Evolutionary conservation across 2,113 vertebrate species (phyloP).

Genomic region (Aphyosemion australe): DNA sequence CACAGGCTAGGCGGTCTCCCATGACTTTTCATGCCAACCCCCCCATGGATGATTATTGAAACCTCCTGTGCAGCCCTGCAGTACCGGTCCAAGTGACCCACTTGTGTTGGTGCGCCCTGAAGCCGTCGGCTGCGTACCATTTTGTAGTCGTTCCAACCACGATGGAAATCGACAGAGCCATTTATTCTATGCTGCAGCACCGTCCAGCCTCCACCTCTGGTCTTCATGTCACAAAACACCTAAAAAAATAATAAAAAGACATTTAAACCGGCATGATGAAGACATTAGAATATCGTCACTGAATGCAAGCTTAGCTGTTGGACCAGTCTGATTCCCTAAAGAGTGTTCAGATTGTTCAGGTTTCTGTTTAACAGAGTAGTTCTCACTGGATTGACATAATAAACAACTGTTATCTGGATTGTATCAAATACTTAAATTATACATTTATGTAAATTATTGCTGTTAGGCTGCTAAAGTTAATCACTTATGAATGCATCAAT

Average conservation of each 20-base stretch:
- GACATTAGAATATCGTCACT: background rate
- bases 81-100: slow-evolving; percentile 8
- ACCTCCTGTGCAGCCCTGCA: slow-evolving; percentile 47
- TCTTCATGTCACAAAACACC: slow-evolving; percentile 86
- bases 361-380: too few relatives aligned
- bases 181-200: slow-evolving; percentile 81
- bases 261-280: too few relatives aligned
- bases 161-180: slow-evolving; percentile 81
- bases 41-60: slow-evolving; percentile 46
- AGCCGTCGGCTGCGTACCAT: slow-evolving; percentile 72
- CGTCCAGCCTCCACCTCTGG: slow-evolving; percentile 84
- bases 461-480: too few relatives aligned
- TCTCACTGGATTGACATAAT: too few relatives aligned
- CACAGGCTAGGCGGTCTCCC: slow-evolving; percentile 51
- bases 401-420: too few relatives aligned
- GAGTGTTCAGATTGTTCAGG: background rate
- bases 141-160: slow-evolving; percentile 84
- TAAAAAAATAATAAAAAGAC: slow-evolving; percentile 33
- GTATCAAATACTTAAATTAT: too few relatives aligned
- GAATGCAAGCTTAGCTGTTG: too few relatives aligned
- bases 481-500: too few relatives aligned
- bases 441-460: too few relatives aligned
- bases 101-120: background rate
- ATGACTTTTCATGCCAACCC: slow-evolving; percentile 49
- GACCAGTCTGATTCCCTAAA: too few relatives aligned